Evolutionary conservation across 2,888 invertebrate species (phyloP), one percentile per base, ranked within the genome.

Genomic region (Diloba caeruleocephala): DNA sequence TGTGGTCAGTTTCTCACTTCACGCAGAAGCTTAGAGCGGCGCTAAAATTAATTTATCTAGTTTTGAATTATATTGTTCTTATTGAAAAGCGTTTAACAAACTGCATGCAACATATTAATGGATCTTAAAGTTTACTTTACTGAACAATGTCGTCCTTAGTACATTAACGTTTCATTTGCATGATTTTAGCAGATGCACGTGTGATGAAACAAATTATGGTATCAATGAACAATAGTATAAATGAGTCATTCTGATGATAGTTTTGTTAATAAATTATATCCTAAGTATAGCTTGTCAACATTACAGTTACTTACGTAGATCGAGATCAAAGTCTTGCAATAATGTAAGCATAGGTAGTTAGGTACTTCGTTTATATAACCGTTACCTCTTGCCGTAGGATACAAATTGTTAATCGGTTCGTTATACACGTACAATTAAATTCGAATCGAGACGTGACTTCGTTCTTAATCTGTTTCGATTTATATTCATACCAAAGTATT

Each of bases 331-430:
- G 28, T 39, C 42, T 32, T 14, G 45, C 33, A 56, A 61, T 28
- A 37, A 10, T 17, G 29, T 28, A 21, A 21, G 10, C 34, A 41
- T 26, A n/a, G n/a, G n/a, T n/a, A n/a, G n/a, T n/a, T n/a, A n/a
- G n/a, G n/a, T n/a, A 34, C n/a, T 21, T 21, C 28, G 23, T 51
- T 62, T 63, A 57, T 51, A 25, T 63, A 63, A 50, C 26, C n/a
- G 31, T 43, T n/a, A n/a, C n/a, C n/a, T n/a, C 49, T 43, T 50
- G 49, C 49, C 32, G 25, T 36, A 26, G 38, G 53, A 53, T 43
- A 58, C 25, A 58, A 64, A 58, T 39, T 19, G 23, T 32, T 63
- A 42, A 49, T 63, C 48, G 34, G 49, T 57, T 42, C 48, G 37
- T 49, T 45, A 36, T 26, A 32, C 45, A 21, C 34, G 51, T 46